Base-by-base conservation (phyloP, 2,888 invertebrate species). In the Spisula solida region DNA sequence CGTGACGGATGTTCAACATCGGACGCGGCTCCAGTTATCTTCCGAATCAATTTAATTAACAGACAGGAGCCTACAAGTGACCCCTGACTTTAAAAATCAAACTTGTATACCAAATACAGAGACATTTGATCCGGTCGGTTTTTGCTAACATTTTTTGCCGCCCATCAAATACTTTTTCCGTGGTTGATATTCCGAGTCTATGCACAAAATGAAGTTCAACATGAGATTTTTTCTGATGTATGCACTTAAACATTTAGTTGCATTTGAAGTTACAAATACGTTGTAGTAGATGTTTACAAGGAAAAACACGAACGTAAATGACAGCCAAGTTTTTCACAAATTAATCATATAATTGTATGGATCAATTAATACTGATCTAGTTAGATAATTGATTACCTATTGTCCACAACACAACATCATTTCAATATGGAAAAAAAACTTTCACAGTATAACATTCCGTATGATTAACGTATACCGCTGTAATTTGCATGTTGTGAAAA, bases 11-110 rank as follows among this genome's bases (percentile, higher is more conserved):
- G 82, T 82, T 55, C 0, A 55, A 89, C 89, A 89, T 75, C 25
- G 31, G 70, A 34, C 25, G 31, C n/a, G 89, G 89, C 89, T 89
- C 89, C 89, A 55, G 10, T 20, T 34, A 51, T 87, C 87, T 82
- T 56, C 29, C 47, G 10, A 82, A 70, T 78, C 82, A 86, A 75
- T 75, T 82, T 41, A 82, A 75, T 82, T 82, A 82, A 79, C 82
- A 87, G 87, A 75, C 87, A 55, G 70, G 47, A 48, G 70, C 82
- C 48, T 82, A n/a, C 31, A 60, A 14, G 34, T 20, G 31, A 47
- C 56, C 31, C 34, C 60, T 31, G 66, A 82, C 34, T 34, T 82
- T 81, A 51, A 81, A 81, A 81, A 25, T 81, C 55, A 47, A 81
- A 55, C 55, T 81, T 81, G 81, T 55, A 29, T 29, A 51, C 48